These are phyloP conservation scores for Boloria selene DNA, from an alignment of 2,888 invertebrate genomes.

Conservation along the genomic window DNA sequence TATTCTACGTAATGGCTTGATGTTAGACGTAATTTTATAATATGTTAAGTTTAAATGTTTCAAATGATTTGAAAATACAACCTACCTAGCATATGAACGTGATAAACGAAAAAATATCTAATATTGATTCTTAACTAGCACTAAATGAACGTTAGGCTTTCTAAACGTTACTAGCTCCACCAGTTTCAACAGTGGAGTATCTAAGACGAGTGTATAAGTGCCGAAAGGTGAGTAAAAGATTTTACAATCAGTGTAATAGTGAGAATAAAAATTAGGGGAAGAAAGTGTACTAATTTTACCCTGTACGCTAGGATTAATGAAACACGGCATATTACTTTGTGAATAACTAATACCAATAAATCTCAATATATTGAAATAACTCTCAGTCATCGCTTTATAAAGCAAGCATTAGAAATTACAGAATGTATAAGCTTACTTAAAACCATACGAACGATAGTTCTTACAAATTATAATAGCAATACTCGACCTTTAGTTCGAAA, in stretches of 20 bases:
- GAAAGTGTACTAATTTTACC: conserved; percentile 79
- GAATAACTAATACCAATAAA: conserved; percentile 30
- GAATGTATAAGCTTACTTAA: conserved; percentile 49
- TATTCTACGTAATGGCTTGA: conserved; percentile 76
- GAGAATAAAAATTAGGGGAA: conserved; percentile 72
- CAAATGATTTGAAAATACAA: conserved; percentile 53
- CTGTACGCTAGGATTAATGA: conserved; percentile 81
- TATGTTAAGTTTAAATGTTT: conserved; percentile 47
- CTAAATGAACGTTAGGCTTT: conserved; percentile 60
- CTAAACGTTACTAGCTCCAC: conserved; percentile 70
- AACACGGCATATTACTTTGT: conserved; percentile 48
- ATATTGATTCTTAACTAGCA: conserved; percentile 63
- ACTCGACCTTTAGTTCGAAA: conserved; percentile 51
- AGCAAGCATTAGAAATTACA: conserved; percentile 69
- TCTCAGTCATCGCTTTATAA: conserved; percentile 70
- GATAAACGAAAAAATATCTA: conserved; percentile 45
- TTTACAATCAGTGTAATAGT: conserved; percentile 74
- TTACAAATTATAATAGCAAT: conserved; percentile 53
- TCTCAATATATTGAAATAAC: conserved; percentile 45
- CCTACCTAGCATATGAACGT: conserved; percentile 53
- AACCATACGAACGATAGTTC: conserved; percentile 44
- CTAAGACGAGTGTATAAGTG: conserved; percentile 72
- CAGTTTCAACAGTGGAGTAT: conserved; percentile 72
- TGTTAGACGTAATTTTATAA: conserved; percentile 53
- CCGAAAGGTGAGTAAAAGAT: conserved; percentile 73